Percentiles rank a stretch among this genome's conserved stretches.
Conservation (phyloP, 2,113 vertebrate species). For the Cynopterus brachyotis region DNA sequence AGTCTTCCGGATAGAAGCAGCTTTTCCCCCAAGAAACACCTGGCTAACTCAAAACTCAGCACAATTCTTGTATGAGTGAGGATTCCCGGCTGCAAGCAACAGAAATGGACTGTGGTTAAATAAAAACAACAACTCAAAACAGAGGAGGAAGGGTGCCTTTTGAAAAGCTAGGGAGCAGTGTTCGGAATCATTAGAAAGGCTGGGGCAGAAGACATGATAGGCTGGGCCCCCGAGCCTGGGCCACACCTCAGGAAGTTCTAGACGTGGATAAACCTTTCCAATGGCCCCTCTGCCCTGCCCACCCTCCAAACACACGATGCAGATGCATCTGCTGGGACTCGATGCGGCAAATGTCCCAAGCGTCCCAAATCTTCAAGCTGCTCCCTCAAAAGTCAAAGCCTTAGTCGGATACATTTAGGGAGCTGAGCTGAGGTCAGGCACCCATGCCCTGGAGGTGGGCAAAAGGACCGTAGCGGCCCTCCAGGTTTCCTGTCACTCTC, state of each 20-base stretch:
- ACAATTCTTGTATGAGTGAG: not conserved
- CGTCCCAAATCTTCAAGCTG: not conserved
- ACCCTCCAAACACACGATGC: accelerated
- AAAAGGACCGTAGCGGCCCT: not conserved
- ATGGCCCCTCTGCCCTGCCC: not conserved
- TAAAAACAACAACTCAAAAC: not conserved
- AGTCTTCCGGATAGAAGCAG: not conserved
- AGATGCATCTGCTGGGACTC: not conserved
- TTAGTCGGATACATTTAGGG: not conserved
- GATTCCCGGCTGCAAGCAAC: not conserved
- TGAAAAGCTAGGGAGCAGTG: not conserved
- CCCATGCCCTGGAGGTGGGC: not conserved
- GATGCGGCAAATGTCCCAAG: not conserved
- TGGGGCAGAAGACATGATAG: not conserved
- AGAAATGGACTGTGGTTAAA: not conserved
- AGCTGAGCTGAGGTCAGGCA: not conserved
- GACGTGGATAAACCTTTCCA: not conserved
- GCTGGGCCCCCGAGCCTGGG: not conserved
- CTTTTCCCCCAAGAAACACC: not conserved
- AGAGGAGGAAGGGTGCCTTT: not conserved
- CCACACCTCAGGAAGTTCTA: not conserved
- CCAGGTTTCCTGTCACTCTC: not conserved
- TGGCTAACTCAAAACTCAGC: not conserved
- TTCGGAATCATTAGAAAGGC: not conserved
- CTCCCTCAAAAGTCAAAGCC: not conserved